Conservation (phyloP, 53 echinoderm and acorn worm genomes). For the Echinometra lucunter region DNA sequence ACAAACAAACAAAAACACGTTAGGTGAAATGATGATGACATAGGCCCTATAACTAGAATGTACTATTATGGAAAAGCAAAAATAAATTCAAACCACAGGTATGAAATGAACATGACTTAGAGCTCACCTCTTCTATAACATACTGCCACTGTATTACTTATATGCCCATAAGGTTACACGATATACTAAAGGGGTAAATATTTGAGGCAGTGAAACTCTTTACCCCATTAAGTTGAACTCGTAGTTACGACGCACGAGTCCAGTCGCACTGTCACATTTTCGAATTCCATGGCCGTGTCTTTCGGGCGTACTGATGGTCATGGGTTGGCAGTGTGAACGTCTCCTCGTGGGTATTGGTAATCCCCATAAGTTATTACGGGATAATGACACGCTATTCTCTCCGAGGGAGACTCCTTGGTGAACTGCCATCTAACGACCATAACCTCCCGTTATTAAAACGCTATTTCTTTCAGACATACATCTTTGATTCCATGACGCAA, state of each 20-base stretch:
- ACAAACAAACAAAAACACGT: too few relatives aligned
- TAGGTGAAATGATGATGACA: too few relatives aligned
- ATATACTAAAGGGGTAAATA: background rate
- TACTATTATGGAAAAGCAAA: too few relatives aligned
- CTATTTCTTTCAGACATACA: slow-evolving; percentile 58
- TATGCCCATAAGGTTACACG: background rate
- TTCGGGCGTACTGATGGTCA: background rate
- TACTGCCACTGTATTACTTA: background rate
- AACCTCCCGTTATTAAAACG: slow-evolving; percentile 66
- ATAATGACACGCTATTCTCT: slow-evolving; percentile 31
- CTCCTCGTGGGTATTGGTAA: slow-evolving; percentile 1
- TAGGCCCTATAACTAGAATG: too few relatives aligned
- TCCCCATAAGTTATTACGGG: slow-evolving; percentile 56
- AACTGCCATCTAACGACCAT: slow-evolving; percentile 50
- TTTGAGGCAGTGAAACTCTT: background rate
- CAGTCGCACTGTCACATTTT: background rate
- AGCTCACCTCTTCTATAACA: too few relatives aligned
- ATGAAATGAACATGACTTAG: too few relatives aligned
- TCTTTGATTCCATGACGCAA: slow-evolving; percentile 33
- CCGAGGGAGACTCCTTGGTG: slow-evolving; percentile 22
- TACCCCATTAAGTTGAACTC: background rate
- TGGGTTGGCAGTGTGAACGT: background rate
- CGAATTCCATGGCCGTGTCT: background rate
- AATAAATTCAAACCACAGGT: background rate
- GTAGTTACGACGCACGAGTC: background rate